Evolutionary conservation across 2,113 vertebrate species (phyloP).

Genomic region (Carollia perspicillata): DNA sequence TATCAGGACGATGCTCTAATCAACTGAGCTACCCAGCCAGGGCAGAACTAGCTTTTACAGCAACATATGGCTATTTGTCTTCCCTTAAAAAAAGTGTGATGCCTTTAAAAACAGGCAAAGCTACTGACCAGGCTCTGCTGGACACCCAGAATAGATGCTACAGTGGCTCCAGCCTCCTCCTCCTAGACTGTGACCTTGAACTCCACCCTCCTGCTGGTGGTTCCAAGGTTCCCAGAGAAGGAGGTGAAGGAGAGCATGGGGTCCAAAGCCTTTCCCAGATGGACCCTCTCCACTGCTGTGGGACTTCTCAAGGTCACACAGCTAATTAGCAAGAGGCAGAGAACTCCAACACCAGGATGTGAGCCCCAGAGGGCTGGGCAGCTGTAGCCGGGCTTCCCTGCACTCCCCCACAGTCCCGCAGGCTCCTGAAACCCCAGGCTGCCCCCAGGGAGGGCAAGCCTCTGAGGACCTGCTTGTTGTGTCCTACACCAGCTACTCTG

Average conservation of each 20-base stretch:
- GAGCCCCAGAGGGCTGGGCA: not conserved
- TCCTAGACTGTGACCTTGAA: not conserved
- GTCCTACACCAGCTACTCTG: not conserved
- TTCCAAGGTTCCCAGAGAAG: not conserved
- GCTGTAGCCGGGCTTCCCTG: not conserved
- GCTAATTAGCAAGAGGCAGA: not conserved
- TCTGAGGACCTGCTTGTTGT: not conserved
- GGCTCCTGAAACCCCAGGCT: not conserved
- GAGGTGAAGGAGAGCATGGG: not conserved
- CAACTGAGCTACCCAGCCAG: too few species aligned
- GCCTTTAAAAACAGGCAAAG: not conserved
- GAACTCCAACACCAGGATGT: not conserved
- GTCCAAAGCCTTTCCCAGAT: not conserved
- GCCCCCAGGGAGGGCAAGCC: not conserved
- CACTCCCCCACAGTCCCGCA: not conserved
- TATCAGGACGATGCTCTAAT: too few species aligned
- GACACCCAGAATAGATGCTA: accelerated
- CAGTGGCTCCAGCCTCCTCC: not conserved
- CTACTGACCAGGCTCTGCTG: too few species aligned
- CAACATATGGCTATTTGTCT: not conserved
- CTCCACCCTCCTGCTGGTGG: not conserved
- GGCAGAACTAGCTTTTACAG: not conserved
- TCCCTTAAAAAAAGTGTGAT: not conserved
- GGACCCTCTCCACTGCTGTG: not conserved
- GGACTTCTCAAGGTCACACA: not conserved